A percentile compares a stretch with the other conserved stretches of the same genome.
phyloP scores from a whole-genome alignment of 2,113 vertebrate species.

The Rutilus rutilus region DNA sequence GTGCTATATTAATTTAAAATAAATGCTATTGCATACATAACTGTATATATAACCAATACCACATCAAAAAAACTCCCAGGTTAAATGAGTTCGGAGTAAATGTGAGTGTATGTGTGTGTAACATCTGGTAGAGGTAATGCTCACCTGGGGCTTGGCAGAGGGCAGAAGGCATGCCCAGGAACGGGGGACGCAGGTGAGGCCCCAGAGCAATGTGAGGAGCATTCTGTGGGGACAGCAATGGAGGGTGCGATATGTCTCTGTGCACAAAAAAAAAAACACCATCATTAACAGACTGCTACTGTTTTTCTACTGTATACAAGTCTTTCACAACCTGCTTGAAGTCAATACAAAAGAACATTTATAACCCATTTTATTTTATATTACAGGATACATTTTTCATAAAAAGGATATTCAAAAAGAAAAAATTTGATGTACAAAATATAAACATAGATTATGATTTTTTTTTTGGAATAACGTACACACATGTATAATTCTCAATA shows the following conservation, averaged over 20 bases:
- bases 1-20: background rate
- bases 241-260: constrained; percentile 92
- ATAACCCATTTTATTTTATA: background rate
- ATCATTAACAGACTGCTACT: constrained; percentile 10
- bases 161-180: constrained; percentile 92
- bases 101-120: background rate
- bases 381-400: background rate
- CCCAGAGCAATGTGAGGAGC: constrained; percentile 93
- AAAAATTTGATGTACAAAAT: too few relatives aligned
- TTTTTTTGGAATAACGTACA: background rate
- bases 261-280: constrained; percentile 43
- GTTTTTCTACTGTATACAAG: background rate
- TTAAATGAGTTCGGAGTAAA: background rate
- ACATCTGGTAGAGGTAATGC: constrained; percentile 45
- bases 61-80: constrained; percentile 3
- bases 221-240: constrained; percentile 90
- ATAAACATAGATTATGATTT: too few relatives aligned
- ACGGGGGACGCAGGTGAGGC: constrained; percentile 92
- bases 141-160: constrained; percentile 95
- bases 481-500: background rate
- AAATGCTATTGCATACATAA: background rate
- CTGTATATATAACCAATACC: background rate
- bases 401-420: too few relatives aligned
- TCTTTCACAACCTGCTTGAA: background rate
- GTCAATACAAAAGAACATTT: background rate